Conservation (phyloP, 2,888 invertebrate species). For the Nebria salina region DNA sequence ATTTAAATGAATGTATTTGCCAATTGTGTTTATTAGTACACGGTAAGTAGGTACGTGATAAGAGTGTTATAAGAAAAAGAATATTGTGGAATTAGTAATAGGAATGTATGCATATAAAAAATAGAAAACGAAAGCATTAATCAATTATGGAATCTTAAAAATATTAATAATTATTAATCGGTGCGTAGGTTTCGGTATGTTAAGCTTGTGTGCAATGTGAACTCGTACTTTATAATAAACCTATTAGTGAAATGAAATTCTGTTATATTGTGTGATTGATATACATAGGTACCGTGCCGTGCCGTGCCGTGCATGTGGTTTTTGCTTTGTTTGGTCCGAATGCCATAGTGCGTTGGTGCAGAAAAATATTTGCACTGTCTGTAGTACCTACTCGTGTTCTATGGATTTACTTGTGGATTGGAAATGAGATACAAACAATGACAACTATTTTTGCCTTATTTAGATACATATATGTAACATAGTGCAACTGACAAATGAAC, state of each 20-base stretch:
- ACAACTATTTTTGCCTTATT: neutral
- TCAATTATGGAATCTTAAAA: neutral
- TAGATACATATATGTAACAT: neutral
- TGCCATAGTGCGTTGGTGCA: neutral
- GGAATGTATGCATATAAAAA: neutral
- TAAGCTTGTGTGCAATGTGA: neutral
- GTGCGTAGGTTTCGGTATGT: neutral
- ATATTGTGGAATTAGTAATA: neutral
- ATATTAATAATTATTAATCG: neutral
- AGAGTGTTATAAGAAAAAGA: too few species aligned
- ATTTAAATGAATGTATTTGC: too few species aligned
- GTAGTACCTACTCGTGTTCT: neutral
- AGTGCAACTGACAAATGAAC: neutral
- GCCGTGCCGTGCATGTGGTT: neutral
- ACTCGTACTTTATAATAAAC: neutral
- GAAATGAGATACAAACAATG: too few species aligned
- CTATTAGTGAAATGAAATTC: slow-evolving; percentile 1
- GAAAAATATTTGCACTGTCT: too few species aligned
- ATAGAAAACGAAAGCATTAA: neutral
- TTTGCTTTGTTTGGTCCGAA: neutral
- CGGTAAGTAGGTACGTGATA: too few species aligned
- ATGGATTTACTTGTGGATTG: neutral
- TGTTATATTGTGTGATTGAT: neutral
- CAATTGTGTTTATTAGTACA: too few species aligned
- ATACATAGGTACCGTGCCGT: neutral